These are phyloP conservation scores for Oxystoma pomonae DNA, from an alignment of 2,888 invertebrate species.

Conservation along the genomic window DNA sequence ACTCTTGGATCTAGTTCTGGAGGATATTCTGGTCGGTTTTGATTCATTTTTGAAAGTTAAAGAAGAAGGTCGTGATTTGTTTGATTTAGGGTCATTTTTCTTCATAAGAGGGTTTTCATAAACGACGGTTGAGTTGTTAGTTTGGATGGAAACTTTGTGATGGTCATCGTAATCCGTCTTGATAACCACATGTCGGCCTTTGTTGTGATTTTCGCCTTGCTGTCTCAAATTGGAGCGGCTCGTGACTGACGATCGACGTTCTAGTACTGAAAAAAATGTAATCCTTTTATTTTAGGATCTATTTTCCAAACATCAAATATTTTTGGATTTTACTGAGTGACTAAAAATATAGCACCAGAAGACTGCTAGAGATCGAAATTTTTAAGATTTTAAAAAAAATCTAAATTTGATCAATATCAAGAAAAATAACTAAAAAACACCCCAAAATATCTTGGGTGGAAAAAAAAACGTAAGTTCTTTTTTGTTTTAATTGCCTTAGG, in stretches of 20 bases:
- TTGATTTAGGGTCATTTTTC: constrained; percentile 30
- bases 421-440: no score
- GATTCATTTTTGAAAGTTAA: constrained; percentile 36
- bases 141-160: constrained; percentile 31
- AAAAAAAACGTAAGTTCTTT: no score
- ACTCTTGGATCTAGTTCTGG: constrained; percentile 40
- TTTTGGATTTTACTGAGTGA: no score
- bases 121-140: constrained; percentile 28
- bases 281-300: neutral
- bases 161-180: constrained; percentile 34
- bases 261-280: constrained; percentile 12
- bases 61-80: constrained; percentile 36
- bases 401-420: no score
- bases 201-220: constrained; percentile 24
- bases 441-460: no score
- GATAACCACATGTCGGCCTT: constrained; percentile 40
- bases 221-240: constrained; percentile 28
- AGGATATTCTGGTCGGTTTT: constrained; percentile 25
- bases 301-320: neutral
- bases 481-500: no score
- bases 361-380: no score
- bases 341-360: no score
- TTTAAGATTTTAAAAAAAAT: no score
- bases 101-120: constrained; percentile 31
- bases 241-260: constrained; percentile 34